These are phyloP conservation scores for Tiliqua scincoides DNA, from an alignment of 2,113 vertebrate genomes.

Conservation along the genomic window DNA sequence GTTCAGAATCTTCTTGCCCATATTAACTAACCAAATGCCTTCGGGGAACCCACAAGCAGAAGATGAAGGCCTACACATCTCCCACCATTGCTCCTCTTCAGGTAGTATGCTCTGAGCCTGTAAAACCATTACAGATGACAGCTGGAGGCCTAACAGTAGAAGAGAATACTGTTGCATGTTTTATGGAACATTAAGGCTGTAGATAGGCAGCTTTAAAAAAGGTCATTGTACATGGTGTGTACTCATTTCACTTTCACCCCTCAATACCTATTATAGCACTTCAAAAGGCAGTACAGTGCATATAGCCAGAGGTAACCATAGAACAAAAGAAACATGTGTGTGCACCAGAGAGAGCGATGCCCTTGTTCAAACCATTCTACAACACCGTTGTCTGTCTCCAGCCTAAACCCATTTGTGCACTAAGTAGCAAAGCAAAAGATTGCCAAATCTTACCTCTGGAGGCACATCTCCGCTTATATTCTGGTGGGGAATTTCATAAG, in stretches of 20 bases:
- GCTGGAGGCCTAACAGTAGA: neutral
- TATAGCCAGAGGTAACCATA: neutral
- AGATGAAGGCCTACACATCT: too few relatives aligned
- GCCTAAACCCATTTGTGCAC: neutral
- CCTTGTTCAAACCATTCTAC: neutral
- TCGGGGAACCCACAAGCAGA: too few relatives aligned
- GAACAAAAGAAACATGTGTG: neutral
- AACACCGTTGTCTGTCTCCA: neutral
- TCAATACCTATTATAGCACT: neutral
- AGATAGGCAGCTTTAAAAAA: neutral
- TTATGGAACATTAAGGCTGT: neutral
- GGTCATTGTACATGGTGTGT: too few relatives aligned
- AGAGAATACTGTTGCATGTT: too few relatives aligned
- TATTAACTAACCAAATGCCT: too few relatives aligned
- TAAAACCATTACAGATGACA: neutral
- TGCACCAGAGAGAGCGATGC: neutral
- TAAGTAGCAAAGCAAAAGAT: neutral
- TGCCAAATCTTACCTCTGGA: conserved; percentile 76
- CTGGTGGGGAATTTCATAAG: conserved; percentile 89
- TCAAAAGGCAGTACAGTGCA: neutral
- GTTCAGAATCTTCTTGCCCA: too few relatives aligned
- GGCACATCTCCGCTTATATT: conserved; percentile 81
- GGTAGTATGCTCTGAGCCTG: too few relatives aligned
- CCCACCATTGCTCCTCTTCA: too few relatives aligned
- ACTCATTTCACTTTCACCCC: neutral